Conservation (phyloP, 2,797 vertebrate species). For the Galagoides demidoff region DNA sequence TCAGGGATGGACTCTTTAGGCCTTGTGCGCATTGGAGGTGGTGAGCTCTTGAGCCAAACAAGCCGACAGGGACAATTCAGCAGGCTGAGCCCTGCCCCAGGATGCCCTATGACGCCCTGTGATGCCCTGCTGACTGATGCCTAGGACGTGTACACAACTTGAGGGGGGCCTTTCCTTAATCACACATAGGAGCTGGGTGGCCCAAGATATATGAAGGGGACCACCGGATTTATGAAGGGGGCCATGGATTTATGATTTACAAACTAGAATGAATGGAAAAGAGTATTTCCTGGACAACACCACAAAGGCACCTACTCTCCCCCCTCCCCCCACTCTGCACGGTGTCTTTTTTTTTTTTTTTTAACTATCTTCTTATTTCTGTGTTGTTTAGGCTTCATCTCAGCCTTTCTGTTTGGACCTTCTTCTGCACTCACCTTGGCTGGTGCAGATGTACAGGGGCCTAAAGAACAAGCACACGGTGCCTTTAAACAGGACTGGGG, state of each 20-base stretch:
- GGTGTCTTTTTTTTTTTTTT: no score
- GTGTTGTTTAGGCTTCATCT: neutral
- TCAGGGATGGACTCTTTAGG: neutral
- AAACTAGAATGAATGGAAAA: neutral
- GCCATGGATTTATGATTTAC: neutral
- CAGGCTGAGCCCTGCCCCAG: neutral
- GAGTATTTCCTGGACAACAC: neutral
- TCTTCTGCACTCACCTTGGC: conserved; percentile 22
- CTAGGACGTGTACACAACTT: neutral
- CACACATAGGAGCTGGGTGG: neutral
- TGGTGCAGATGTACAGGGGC: neutral
- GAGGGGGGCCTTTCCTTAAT: neutral
- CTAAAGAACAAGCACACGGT: neutral
- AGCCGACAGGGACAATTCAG: neutral
- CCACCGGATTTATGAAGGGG: neutral
- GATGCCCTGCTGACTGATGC: neutral
- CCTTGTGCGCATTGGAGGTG: neutral
- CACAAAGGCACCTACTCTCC: neutral
- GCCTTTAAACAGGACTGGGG: conserved; percentile 52
- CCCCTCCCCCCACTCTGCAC: neutral
- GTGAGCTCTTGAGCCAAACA: neutral
- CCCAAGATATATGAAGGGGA: no score
- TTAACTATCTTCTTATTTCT: neutral
- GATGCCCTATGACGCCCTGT: neutral
- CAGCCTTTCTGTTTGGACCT: neutral